These are phyloP conservation scores for Nyctereutes procyonoides DNA, from an alignment of 2,113 vertebrate genomes.

Conservation along the genomic window DNA sequence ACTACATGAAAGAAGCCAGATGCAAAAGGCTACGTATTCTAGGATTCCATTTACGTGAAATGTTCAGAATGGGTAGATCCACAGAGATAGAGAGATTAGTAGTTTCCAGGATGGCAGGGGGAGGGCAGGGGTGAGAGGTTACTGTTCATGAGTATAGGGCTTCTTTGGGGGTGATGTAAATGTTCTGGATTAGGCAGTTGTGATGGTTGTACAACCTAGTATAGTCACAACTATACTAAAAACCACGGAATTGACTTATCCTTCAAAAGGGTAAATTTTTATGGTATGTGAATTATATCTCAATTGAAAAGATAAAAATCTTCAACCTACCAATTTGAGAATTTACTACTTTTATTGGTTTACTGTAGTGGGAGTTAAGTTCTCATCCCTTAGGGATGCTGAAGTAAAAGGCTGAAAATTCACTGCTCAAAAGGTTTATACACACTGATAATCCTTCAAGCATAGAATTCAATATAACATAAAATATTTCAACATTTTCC, in stretches of 20 bases:
- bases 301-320: not conserved
- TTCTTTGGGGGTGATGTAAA: constrained; percentile 1
- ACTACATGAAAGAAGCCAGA: not conserved
- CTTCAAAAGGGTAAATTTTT: not conserved
- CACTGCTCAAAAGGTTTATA: not conserved
- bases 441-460: not conserved
- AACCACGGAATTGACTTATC: not conserved
- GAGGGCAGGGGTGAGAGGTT: no score
- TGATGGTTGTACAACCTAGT: not conserved
- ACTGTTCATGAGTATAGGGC: not conserved
- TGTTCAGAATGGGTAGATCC: not conserved
- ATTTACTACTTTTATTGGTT: no score
- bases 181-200: not conserved
- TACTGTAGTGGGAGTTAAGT: not conserved
- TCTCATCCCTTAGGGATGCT: not conserved
- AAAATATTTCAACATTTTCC: constrained; percentile 17
- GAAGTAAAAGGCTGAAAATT: not conserved
- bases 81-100: not conserved
- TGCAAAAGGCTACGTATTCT: not conserved
- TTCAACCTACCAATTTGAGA: not conserved
- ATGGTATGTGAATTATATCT: not conserved
- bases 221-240: not conserved
- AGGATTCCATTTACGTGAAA: not conserved
- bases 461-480: not conserved
- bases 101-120: not conserved